Conservation (phyloP, 2,797 vertebrate species). For the Enteromius afrohamiltoni region DNA sequence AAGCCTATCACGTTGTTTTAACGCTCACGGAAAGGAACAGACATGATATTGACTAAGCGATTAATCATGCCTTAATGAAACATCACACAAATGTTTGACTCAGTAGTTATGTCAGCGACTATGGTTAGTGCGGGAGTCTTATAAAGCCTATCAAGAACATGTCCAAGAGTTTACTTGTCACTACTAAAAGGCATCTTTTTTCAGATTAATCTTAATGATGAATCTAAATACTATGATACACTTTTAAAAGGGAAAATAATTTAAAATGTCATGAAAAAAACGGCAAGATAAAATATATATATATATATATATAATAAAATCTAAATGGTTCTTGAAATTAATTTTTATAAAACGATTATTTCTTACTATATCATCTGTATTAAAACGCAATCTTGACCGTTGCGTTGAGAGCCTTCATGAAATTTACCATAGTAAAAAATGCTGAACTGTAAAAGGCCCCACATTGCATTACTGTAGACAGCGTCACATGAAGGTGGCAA, state of each 20-base stretch:
- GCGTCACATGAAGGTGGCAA: background rate
- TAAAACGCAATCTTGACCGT: background rate
- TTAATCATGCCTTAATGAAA: conserved; percentile 21
- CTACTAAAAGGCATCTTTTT: background rate
- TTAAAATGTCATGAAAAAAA: background rate
- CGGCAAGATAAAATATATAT: no score
- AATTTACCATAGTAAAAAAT: background rate
- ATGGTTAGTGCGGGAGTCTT: background rate
- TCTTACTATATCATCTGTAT: background rate
- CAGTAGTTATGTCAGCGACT: background rate
- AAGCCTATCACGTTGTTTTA: background rate
- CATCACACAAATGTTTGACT: conserved; percentile 8
- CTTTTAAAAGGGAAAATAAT: no score
- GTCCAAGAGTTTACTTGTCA: background rate
- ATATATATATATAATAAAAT: background rate
- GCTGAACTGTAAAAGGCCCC: background rate
- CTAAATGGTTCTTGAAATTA: background rate
- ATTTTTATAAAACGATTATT: background rate
- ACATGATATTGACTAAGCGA: background rate
- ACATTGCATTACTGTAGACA: background rate
- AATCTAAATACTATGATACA: background rate
- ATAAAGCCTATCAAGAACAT: background rate
- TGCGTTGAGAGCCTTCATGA: background rate
- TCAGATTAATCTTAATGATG: background rate
- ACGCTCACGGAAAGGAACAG: background rate